phyloP scores from a whole-genome alignment of 1,140 invertebrate species.

The Drosophila busckii region DNA sequence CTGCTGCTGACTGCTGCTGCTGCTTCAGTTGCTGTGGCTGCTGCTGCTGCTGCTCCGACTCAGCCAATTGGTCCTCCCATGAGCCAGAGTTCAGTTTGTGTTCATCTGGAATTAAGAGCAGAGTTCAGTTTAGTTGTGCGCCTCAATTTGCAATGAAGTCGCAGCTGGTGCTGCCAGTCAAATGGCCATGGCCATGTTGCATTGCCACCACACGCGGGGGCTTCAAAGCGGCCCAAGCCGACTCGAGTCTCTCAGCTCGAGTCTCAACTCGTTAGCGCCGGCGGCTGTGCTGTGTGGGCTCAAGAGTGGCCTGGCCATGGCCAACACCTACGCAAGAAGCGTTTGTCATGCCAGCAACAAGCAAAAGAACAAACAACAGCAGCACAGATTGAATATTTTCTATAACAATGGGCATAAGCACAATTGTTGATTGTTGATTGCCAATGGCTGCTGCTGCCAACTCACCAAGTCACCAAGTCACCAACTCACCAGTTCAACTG shows the following conservation, averaged over 20 bases:
- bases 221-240: conserved; percentile 18
- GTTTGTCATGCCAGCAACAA: conserved; percentile 46
- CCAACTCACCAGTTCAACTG: too few species aligned
- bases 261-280: conserved; percentile 29
- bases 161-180: neutral
- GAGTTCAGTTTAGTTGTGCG: too few species aligned
- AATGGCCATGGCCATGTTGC: conserved; percentile 16
- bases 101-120: conserved; percentile 69
- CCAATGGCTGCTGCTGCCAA: too few species aligned
- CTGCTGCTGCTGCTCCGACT: conserved; percentile 32
- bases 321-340: conserved; percentile 22
- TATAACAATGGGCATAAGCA: too few species aligned
- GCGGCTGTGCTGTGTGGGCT: conserved; percentile 36
- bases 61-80: conserved; percentile 70
- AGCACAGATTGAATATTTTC: too few species aligned
- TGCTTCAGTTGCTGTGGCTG: conserved; percentile 19
- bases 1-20: conserved; percentile 10
- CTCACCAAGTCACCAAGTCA: neutral
- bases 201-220: conserved; percentile 15
- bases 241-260: conserved; percentile 16
- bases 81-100: conserved; percentile 70
- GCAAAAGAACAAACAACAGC: conserved; percentile 18
- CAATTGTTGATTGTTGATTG: conserved; percentile 12
- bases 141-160: conserved; percentile 15
- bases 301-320: conserved; percentile 58